Evolutionary conservation across 35 echinoderm and acorn worm genomes (phyloP).

Genomic region (Amphiura filiformis): DNA sequence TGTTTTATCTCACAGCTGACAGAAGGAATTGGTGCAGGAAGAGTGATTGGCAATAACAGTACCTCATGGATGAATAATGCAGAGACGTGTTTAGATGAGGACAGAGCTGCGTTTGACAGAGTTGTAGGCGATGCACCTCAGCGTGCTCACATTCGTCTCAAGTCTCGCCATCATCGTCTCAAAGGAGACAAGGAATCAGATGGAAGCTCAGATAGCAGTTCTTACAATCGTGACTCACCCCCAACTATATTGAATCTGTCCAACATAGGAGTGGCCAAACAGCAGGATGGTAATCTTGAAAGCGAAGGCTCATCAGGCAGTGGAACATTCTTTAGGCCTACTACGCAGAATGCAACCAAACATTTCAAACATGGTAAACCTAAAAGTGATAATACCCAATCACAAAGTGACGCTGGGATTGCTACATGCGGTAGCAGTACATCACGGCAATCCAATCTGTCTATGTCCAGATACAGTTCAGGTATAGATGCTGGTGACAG

Average conservation of each 20-base stretch:
- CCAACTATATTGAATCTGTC: background rate
- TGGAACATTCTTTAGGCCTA: background rate
- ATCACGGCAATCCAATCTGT: background rate
- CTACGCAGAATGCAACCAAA: background rate
- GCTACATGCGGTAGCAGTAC: background rate
- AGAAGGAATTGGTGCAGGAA: background rate
- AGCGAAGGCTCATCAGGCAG: background rate
- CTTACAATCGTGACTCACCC: background rate
- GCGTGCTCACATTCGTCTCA: slow-evolving; percentile 26
- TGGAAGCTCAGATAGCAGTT: background rate
- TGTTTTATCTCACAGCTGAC: background rate
- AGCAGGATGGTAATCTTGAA: background rate
- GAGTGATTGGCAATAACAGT: background rate
- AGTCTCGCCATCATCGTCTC: background rate
- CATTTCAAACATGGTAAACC: background rate
- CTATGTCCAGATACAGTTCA: background rate
- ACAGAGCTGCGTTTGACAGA: slow-evolving; percentile 21
- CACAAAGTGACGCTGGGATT: background rate
- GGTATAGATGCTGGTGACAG: background rate
- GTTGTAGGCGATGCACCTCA: slow-evolving; percentile 25
- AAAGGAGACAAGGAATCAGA: background rate
- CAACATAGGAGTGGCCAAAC: background rate
- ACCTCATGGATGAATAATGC: background rate
- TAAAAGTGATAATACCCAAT: background rate
- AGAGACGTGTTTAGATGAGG: background rate